Evolutionary conservation across 2,797 vertebrate genomes (phyloP).

Genomic region (Sebastes variabilis): DNA sequence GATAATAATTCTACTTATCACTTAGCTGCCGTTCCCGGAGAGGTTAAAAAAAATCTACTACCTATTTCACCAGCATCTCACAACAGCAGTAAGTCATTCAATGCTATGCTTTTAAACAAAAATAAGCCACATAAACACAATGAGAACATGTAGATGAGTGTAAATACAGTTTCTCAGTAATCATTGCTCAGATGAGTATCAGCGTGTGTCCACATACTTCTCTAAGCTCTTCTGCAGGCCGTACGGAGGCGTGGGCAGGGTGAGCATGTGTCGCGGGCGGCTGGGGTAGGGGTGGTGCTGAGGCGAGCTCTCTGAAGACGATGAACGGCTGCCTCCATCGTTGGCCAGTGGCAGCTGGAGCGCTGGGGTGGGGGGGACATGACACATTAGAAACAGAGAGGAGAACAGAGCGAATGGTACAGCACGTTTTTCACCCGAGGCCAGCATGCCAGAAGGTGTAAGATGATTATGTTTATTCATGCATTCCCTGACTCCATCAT

Average conservation of each 20-base stretch:
- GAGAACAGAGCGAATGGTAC: not conserved
- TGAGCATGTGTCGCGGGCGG: slow-evolving; percentile 90
- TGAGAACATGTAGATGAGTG: not conserved
- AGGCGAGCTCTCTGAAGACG: slow-evolving; percentile 89
- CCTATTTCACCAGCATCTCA: not conserved
- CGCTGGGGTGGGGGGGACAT: slow-evolving; percentile 74
- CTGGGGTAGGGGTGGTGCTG: slow-evolving; percentile 87
- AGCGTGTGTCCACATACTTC: slow-evolving; percentile 81
- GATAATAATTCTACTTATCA: not conserved
- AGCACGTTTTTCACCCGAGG: not conserved
- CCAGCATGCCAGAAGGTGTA: slow-evolving; percentile 30
- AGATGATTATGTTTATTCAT: slow-evolving; percentile 16
- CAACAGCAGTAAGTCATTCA: not conserved
- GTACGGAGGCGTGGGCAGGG: slow-evolving; percentile 86
- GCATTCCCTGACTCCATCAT: slow-evolving; percentile 1
- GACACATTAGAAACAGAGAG: slow-evolving; percentile 34
- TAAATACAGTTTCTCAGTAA: not conserved
- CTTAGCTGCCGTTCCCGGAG: not conserved
- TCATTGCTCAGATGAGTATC: not conserved
- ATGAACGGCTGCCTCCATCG: slow-evolving; percentile 90
- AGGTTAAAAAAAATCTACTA: not conserved
- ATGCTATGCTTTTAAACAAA: not conserved
- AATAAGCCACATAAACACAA: not conserved
- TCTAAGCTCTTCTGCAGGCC: slow-evolving; percentile 90
- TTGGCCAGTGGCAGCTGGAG: slow-evolving; percentile 93